phyloP scores from a whole-genome alignment of 2,797 vertebrate species.

The Numenius phaeopus region DNA sequence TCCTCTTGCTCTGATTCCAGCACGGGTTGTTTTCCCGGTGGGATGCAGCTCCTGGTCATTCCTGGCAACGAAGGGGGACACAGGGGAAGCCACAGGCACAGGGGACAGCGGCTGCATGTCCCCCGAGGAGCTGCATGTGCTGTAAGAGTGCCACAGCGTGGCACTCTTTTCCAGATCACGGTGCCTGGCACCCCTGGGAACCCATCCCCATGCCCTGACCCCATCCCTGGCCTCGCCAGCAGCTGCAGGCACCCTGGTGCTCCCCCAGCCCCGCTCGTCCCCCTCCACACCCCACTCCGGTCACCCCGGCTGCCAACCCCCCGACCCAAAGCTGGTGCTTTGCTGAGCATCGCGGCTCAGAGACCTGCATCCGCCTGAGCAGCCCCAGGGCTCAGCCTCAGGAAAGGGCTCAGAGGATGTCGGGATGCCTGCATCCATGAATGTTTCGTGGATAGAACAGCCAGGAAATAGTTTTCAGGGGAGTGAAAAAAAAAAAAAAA shows the following conservation, averaged over 20 bases:
- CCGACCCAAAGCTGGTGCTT: too few relatives aligned
- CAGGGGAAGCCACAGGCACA: fast-evolving
- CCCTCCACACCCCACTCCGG: fast-evolving
- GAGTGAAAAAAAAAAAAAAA: not conserved
- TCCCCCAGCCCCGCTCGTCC: fast-evolving
- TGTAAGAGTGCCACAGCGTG: not conserved
- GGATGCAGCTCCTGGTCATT: not conserved
- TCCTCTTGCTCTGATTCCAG: not conserved
- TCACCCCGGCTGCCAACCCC: not conserved
- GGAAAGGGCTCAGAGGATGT: not conserved
- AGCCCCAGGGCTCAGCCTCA: not conserved
- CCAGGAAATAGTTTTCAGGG: not conserved
- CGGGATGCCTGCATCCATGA: fast-evolving
- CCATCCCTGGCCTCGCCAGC: fast-evolving
- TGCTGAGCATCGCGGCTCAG: not conserved
- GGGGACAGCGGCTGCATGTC: fast-evolving
- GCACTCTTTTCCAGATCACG: constrained; percentile 28
- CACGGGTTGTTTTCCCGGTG: fast-evolving
- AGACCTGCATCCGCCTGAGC: not conserved
- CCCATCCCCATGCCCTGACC: fast-evolving
- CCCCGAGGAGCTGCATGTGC: not conserved
- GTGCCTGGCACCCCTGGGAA: not conserved
- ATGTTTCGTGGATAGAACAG: not conserved
- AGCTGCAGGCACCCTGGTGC: fast-evolving
- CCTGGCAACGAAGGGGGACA: fast-evolving